Conservation (phyloP, 2,113 vertebrate species). For the Lanius collurio region DNA sequence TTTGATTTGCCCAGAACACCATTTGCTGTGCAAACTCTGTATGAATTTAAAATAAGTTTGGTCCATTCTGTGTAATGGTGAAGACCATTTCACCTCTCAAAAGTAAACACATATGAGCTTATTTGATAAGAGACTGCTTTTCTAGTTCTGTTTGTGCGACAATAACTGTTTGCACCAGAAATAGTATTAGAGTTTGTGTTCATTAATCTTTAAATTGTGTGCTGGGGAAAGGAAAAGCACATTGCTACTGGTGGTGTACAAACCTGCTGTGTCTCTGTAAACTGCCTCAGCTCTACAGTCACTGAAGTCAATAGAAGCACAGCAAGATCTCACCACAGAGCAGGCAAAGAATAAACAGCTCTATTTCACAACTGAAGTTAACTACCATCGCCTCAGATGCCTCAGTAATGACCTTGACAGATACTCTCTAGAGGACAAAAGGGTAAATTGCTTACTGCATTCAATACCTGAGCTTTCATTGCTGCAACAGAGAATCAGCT, state of each 20-base stretch:
- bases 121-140: background rate
- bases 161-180: background rate
- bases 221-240: background rate
- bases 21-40: rapidly evolving
- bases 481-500: background rate
- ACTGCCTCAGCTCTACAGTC: background rate
- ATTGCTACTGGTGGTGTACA: background rate
- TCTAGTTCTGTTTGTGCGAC: background rate
- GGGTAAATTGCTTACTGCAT: background rate
- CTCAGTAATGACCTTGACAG: background rate
- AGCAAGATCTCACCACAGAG: background rate
- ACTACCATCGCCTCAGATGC: background rate
- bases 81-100: background rate
- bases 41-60: background rate
- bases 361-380: background rate
- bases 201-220: background rate
- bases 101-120: background rate
- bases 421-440: background rate
- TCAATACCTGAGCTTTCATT: background rate
- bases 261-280: background rate
- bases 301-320: background rate
- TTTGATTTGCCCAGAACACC: background rate
- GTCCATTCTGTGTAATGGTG: background rate
- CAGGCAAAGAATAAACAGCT: background rate
- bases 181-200: background rate